Conservation (phyloP, 2,113 vertebrate species). For the Cacatua alba region DNA sequence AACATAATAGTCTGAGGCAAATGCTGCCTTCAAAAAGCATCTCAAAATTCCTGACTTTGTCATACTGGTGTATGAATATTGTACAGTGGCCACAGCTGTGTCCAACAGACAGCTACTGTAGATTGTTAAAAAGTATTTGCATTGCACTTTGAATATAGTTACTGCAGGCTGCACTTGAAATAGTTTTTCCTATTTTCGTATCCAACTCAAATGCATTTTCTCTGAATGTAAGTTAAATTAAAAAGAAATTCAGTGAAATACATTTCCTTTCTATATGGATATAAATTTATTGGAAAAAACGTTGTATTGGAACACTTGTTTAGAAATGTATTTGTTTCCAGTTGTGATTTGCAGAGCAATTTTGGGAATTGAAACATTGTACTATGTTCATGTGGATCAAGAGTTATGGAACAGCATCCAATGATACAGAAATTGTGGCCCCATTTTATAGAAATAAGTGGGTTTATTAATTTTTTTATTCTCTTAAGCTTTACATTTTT, state of each 20-base stretch:
- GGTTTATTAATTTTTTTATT: slow-evolving; percentile 37
- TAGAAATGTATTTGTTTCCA: background rate
- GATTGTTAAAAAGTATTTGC: background rate
- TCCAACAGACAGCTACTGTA: background rate
- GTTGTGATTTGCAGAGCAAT: slow-evolving; percentile 9
- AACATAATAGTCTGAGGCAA: background rate
- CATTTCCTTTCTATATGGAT: slow-evolving; percentile 24
- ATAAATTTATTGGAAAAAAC: background rate
- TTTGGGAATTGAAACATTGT: background rate
- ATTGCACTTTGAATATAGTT: background rate
- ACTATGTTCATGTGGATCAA: background rate
- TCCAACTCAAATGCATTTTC: slow-evolving; percentile 21
- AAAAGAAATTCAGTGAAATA: background rate
- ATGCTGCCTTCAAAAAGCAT: slow-evolving; percentile 6
- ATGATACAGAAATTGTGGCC: background rate
- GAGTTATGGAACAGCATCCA: background rate
- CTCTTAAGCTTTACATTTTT: slow-evolving; percentile 42
- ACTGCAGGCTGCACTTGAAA: slow-evolving; percentile 9
- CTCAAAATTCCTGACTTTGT: slow-evolving; percentile 21
- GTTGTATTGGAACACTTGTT: background rate
- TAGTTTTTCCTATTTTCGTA: slow-evolving; percentile 37
- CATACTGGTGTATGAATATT: background rate
- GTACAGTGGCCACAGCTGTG: background rate
- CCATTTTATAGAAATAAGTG: slow-evolving; percentile 37
- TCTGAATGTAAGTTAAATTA: background rate